phyloP scores from a whole-genome alignment of 2,113 vertebrate species.

The Laticauda colubrina region DNA sequence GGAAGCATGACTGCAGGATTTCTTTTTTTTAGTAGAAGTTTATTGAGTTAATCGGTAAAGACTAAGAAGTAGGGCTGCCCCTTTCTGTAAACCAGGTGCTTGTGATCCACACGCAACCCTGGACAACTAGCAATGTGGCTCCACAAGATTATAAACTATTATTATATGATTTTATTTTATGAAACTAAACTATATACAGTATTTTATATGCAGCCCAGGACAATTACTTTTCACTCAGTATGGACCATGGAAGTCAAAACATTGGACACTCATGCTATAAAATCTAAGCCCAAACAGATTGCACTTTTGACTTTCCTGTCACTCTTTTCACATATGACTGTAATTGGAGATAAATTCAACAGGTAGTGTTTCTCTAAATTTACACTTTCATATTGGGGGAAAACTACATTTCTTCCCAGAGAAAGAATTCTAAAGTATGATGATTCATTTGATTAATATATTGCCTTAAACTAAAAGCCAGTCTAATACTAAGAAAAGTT shows the following conservation, averaged over 20 bases:
- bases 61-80: background rate
- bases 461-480: background rate
- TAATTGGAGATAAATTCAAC: background rate
- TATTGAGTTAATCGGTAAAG: background rate
- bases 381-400: background rate
- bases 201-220: background rate
- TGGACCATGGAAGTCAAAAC: background rate
- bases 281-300: background rate
- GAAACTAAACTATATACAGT: background rate
- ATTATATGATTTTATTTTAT: background rate
- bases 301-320: background rate
- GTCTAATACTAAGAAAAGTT: background rate
- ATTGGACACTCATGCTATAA: background rate
- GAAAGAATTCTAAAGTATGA: background rate
- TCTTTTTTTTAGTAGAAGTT: background rate
- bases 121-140: background rate
- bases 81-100: background rate
- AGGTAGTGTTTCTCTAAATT: background rate
- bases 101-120: background rate
- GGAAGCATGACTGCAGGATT: background rate
- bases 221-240: background rate
- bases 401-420: background rate
- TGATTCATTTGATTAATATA: background rate
- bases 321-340: background rate
- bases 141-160: background rate